Evolutionary conservation across 2,113 vertebrate genomes (phyloP), one percentile per base, ranked within the genome.

Genomic region (Colaptes auratus): DNA sequence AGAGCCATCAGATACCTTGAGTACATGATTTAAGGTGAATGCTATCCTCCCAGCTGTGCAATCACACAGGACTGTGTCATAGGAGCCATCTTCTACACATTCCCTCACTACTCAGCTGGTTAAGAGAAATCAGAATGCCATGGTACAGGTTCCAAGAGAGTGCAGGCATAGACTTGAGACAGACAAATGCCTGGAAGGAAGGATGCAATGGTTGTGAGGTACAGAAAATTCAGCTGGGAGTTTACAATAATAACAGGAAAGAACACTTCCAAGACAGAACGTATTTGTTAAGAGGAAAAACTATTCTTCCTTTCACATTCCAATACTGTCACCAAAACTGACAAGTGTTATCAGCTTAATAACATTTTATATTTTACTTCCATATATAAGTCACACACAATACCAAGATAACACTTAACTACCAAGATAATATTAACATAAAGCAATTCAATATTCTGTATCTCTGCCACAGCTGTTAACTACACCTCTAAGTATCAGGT

Each of bases 361-460:
- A 74, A 52, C 72, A 66, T 42, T 70, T 82, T 19, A 71, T 63
- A 46, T 67, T 31, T 92, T 85, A 76, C 46, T 46, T 59, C 77
- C 67, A 66, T 35, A 73, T 82, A 88, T 48, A 59, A 69, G 85
- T 70, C 44, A 72, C 60, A 89, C 36, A 48, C 30, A 69, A 35
- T 59, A 80, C 27, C 55, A 89, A 86, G 92, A 89, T 89, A 96
- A 95, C 36, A 72, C 6, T 72, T 93, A 93, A 89, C 59, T 58
- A 90, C 71, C 4, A 10, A 89, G 86, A 86, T 72, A 92, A 78
- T 78, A 86, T 48, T 66, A 94, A 44, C 93, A 87, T 67, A 93
- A 78, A 84, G 73, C 61, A 90, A 95, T 83, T 77, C 44, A 83
- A 90, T 44, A 78, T 23, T 42, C 67, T 52, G 13, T 82, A 82